Conservation (phyloP, 37 sponge, comb jelly and placozoan genomes). For the Axinella damicornis region DNA sequence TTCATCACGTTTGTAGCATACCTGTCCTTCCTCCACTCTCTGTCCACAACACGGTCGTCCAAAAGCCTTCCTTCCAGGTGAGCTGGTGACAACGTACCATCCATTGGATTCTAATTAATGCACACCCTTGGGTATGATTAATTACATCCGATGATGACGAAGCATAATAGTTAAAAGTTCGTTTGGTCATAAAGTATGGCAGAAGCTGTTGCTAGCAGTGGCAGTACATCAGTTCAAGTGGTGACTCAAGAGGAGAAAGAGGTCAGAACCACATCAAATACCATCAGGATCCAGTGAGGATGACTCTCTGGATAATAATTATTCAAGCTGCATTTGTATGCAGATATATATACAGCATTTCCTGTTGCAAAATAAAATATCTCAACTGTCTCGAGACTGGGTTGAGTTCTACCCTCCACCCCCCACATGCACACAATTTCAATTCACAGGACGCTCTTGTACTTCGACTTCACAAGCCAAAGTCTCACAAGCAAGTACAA, state of each 20-base stretch:
- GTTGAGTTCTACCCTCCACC: too few relatives aligned
- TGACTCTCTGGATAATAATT: too few relatives aligned
- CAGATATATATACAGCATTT: too few relatives aligned
- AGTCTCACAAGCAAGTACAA: conserved; percentile 80
- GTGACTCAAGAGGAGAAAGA: background rate
- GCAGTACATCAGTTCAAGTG: background rate
- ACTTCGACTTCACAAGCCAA: conserved; percentile 77
- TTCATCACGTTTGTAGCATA: background rate
- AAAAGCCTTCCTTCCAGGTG: conserved; percentile 51
- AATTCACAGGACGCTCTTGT: conserved; percentile 33
- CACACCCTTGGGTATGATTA: too few relatives aligned
- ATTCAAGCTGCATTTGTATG: too few relatives aligned
- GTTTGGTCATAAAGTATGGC: background rate
- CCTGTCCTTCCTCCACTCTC: conserved; percentile 68
- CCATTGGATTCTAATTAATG: conserved; percentile 11
- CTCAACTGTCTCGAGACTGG: too few relatives aligned
- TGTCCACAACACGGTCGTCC: conserved; percentile 58
- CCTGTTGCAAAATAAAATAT: too few relatives aligned
- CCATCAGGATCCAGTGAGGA: too few relatives aligned
- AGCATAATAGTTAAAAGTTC: background rate
- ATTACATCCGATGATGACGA: too few relatives aligned
- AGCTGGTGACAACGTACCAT: conserved; percentile 52
- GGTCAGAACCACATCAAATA: too few relatives aligned
- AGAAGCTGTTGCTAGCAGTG: background rate
- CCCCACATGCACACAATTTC: too few relatives aligned